A percentile compares a stretch with the other conserved stretches of the same genome.
These are phyloP conservation scores for Campylorhamphus procurvoides DNA, from an alignment of 2,113 vertebrate species.

Conservation along the genomic window DNA sequence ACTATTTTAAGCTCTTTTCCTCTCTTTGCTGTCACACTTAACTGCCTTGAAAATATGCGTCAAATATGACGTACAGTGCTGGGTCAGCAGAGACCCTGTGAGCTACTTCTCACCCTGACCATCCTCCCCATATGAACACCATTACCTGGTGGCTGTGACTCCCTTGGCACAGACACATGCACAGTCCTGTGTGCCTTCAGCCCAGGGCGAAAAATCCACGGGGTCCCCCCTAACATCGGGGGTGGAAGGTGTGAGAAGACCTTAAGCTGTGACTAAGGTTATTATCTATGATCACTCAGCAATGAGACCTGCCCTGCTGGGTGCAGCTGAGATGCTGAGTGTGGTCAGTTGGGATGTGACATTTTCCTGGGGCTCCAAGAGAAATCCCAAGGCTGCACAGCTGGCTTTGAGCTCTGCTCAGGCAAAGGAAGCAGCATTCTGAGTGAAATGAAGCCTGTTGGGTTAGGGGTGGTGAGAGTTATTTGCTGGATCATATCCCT, in stretches of 20 bases:
- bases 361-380: background rate
- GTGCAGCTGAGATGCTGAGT: background rate
- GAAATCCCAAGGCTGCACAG: background rate
- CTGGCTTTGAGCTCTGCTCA: background rate
- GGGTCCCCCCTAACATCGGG: background rate
- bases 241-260: background rate
- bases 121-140: fast-evolving
- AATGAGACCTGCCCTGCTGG: background rate
- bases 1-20: background rate
- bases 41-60: background rate
- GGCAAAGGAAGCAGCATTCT: background rate
- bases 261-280: background rate
- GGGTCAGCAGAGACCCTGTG: background rate
- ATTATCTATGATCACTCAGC: background rate
- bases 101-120: background rate
- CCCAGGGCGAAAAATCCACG: fast-evolving
- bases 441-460: background rate
- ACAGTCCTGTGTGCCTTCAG: background rate
- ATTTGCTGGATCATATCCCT: background rate
- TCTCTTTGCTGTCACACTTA: background rate
- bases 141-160: background rate
- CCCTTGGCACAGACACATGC: background rate
- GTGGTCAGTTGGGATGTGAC: background rate
- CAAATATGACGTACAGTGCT: background rate
- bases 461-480: background rate